Conservation (phyloP, 2,797 vertebrate genomes). For the Sciurus vulgaris region DNA sequence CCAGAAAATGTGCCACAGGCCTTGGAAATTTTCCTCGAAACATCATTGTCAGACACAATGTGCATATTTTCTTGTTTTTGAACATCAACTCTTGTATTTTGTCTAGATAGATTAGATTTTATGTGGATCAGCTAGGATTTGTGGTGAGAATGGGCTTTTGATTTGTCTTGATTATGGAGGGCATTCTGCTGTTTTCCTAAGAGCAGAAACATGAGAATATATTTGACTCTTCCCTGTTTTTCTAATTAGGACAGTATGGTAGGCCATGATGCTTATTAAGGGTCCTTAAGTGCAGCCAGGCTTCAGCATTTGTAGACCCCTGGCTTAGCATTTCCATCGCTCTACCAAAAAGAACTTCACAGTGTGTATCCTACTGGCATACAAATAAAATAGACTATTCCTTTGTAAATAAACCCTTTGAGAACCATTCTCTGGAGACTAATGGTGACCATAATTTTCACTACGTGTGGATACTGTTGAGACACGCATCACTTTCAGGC, state of each 20-base stretch:
- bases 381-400: background rate
- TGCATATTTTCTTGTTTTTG: slow-evolving; percentile 22
- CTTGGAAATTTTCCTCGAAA: background rate
- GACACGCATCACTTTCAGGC: background rate
- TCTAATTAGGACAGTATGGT: background rate
- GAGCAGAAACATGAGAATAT: background rate
- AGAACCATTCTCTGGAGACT: background rate
- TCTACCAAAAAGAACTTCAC: background rate
- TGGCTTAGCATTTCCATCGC: background rate
- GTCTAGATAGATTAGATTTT: background rate
- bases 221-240: background rate
- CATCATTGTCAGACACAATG: background rate
- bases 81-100: background rate
- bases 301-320: background rate
- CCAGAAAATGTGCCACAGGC: background rate
- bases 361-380: background rate
- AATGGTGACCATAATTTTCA: background rate
- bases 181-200: background rate
- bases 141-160: background rate
- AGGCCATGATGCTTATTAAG: background rate
- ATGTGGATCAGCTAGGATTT: background rate
- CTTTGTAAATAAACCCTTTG: background rate
- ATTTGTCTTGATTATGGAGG: slow-evolving; percentile 1
- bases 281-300: background rate
- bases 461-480: background rate